Conservation (phyloP, 2,797 vertebrate species). For the Peromyscus attwateri region DNA sequence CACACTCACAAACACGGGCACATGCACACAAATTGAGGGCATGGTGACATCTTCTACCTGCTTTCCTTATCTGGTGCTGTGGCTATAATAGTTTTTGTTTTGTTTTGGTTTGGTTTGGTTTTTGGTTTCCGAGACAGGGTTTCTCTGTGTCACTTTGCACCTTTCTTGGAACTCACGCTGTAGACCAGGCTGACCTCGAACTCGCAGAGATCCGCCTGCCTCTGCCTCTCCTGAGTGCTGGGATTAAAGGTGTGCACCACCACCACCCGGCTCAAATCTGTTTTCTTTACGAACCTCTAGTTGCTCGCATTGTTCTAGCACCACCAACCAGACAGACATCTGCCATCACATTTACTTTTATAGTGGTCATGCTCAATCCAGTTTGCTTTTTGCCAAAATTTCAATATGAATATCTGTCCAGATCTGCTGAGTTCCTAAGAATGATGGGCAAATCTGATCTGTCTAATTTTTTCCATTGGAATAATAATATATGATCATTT, state of each 20-base stretch:
- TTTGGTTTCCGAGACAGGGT: too few species aligned
- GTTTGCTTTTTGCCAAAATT: constrained; percentile 29
- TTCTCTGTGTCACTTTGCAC: too few species aligned
- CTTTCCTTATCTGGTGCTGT: neutral
- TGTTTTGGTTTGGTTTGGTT: too few species aligned
- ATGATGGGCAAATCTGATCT: neutral
- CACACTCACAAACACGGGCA: neutral
- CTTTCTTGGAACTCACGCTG: too few species aligned
- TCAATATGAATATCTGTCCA: neutral
- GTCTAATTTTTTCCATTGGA: neutral
- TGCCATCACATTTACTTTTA: neutral
- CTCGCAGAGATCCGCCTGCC: too few species aligned
- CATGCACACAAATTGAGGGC: neutral
- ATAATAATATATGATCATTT: constrained; percentile 29
- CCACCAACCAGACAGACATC: neutral
- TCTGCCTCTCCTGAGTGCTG: too few species aligned
- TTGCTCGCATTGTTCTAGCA: neutral
- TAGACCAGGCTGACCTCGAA: too few species aligned
- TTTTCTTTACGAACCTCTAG: neutral
- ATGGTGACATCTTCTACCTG: neutral
- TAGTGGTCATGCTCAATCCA: neutral
- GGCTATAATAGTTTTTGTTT: neutral
- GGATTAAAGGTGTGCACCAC: too few species aligned
- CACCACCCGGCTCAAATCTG: neutral
- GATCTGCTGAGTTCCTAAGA: constrained; percentile 21